A percentile compares a stretch with the other conserved stretches of the same genome.
These are phyloP conservation scores for Campoletis raptor DNA, from an alignment of 2,888 invertebrate genomes.

Conservation along the genomic window DNA sequence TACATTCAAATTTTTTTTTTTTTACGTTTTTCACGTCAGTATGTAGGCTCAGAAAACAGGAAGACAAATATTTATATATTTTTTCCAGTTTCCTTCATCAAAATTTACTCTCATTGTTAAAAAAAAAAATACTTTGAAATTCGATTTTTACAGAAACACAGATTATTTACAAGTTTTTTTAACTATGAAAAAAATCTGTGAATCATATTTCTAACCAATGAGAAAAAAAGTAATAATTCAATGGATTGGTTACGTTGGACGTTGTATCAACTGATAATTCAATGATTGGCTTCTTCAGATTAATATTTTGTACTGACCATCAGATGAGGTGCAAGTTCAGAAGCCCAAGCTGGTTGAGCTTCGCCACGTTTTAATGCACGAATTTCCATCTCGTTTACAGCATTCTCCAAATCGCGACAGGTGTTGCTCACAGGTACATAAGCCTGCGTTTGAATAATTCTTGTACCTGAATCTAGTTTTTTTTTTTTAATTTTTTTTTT, in stretches of 20 bases:
- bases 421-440: slow-evolving; percentile 83
- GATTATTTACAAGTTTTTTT: no score
- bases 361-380: slow-evolving; percentile 68
- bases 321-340: slow-evolving; percentile 67
- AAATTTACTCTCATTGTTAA: no score
- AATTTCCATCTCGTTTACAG: slow-evolving; percentile 76
- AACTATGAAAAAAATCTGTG: no score
- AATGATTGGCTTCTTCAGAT: neutral
- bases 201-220: no score
- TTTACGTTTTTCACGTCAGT: no score
- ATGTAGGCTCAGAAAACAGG: neutral
- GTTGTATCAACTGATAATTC: neutral
- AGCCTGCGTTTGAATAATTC: slow-evolving; percentile 73
- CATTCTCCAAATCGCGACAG: slow-evolving; percentile 82
- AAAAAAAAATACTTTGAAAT: no score
- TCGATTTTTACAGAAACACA: no score
- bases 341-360: slow-evolving; percentile 70
- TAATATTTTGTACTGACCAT: slow-evolving; percentile 65
- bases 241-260: no score
- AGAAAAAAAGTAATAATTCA: no score
- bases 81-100: no score
- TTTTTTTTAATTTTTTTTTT: neutral
- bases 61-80: no score
- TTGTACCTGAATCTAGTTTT: neutral
- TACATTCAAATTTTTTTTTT: neutral